phyloP scores from a whole-genome alignment of 2,888 invertebrate species.

The Germaria angustata region DNA sequence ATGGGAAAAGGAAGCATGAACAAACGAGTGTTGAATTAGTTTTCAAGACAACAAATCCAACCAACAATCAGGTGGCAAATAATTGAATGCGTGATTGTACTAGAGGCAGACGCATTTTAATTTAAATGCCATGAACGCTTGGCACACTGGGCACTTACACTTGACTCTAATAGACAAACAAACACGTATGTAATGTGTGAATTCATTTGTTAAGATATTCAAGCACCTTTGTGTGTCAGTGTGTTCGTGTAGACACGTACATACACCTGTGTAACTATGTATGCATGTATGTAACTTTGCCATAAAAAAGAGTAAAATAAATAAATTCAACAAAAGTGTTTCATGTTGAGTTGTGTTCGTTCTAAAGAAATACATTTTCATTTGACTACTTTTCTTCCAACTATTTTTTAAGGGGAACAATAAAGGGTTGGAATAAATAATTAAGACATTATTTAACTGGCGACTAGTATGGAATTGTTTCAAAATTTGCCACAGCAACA shows the following conservation, averaged over 20 bases:
- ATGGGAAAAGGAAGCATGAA: not conserved
- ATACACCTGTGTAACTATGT: not conserved
- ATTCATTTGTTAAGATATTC: constrained; percentile 23
- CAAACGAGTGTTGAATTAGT: not conserved
- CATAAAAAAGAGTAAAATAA: constrained; percentile 17
- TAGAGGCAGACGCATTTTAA: constrained; percentile 19
- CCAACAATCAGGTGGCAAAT: constrained; percentile 30
- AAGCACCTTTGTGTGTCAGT: not conserved
- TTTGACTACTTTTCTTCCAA: not conserved
- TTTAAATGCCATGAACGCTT: constrained; percentile 43
- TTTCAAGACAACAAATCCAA: not conserved
- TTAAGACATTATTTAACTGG: constrained; percentile 12
- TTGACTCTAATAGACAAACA: constrained; percentile 17
- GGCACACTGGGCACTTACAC: constrained; percentile 7
- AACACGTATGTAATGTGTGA: constrained; percentile 7
- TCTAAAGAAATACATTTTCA: constrained; percentile 22
- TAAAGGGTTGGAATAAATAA: not conserved
- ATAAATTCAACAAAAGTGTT: constrained; percentile 14
- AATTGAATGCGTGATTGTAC: constrained; percentile 24
- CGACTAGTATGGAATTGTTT: not conserved
- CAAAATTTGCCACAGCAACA: not conserved
- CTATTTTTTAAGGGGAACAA: constrained; percentile 15
- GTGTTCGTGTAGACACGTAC: not conserved
- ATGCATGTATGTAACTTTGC: not conserved
- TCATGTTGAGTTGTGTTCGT: not conserved